Percentiles rank a stretch among this genome's conserved stretches.
phyloP scores from a whole-genome alignment of 2,888 invertebrate species.

The Acleris laterana region DNA sequence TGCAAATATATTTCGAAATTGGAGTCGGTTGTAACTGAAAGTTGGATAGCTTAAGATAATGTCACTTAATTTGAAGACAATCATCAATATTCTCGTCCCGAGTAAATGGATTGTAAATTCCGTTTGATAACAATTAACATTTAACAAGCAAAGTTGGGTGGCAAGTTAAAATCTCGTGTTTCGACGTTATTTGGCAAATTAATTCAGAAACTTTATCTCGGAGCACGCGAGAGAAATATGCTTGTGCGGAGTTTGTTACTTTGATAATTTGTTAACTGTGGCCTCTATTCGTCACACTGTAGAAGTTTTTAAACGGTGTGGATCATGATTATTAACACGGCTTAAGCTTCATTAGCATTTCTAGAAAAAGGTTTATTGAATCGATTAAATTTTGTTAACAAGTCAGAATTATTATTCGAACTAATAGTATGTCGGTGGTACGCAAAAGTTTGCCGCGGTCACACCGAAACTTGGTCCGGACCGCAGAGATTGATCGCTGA shows the following conservation, averaged over 20 bases:
- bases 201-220: constrained; percentile 76
- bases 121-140: constrained; percentile 76
- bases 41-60: constrained; percentile 17
- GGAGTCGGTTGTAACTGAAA: not conserved
- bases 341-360: constrained; percentile 5
- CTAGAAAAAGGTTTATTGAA: not conserved
- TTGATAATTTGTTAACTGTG: constrained; percentile 46
- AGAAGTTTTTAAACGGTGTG: constrained; percentile 39
- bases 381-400: not conserved
- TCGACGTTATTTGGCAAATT: constrained; percentile 79
- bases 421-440: constrained; percentile 6
- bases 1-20: not conserved
- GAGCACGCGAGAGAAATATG: constrained; percentile 74
- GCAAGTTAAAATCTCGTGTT: constrained; percentile 78
- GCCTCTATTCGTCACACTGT: constrained; percentile 45
- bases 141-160: constrained; percentile 75
- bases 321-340: not conserved
- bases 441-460: constrained; percentile 21
- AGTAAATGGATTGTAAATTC: constrained; percentile 49
- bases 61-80: constrained; percentile 20
- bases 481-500: constrained; percentile 33
- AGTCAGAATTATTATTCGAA: not conserved
- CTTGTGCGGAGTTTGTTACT: constrained; percentile 70
- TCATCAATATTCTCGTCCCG: constrained; percentile 34
- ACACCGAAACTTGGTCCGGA: constrained; percentile 16